Base-by-base conservation (phyloP, 2,113 vertebrate genomes). In the Pyxicephalus adspersus region DNA sequence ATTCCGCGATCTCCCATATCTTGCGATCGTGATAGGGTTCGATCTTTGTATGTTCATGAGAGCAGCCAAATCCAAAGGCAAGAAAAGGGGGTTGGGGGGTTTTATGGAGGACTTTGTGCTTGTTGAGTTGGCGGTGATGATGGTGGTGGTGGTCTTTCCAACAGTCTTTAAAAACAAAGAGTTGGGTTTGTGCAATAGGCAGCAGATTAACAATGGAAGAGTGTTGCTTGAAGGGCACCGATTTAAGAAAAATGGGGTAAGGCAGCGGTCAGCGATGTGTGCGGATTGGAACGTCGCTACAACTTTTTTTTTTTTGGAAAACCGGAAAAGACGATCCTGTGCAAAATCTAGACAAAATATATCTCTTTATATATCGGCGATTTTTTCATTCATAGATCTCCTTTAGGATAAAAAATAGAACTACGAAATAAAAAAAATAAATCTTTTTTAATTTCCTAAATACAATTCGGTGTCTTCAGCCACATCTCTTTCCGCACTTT, bases 1-100 rank as follows among this genome's bases (percentile, higher is more conserved):
- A 91, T 96, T 97, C 91, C 98, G 92, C 89, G 96, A 94, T 95
- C 98, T 94, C 93, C 97, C 98, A 98, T 99, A 96, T 86, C 96
- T 95, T 89, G 96, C 93, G 94, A 98, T 99, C 89, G 95, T 95
- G 93, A 99, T 99, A 87, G 98, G 98, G 94, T 94, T 96, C 87
- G 98, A 99, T 92, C 98, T 97, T 94, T 97, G 98, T 97, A 98
- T 96, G 98, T 97, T 98, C 98, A 99, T 99, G 95, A 92, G 91
- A 89, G 81, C 86, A 84, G 78, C 85, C 84, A 83, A 88, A 73
- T 50, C 66, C 79, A 61, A 63, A 38, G 52, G 38, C 45, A 31
- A n/a, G n/a, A n/a, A 28, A 57, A 16, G 26, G 54, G 25, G 18
- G 63, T n/a, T n/a, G n/a, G n/a, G n/a, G n/a, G n/a, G 58, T 11